These are phyloP conservation scores for Lepus europaeus DNA, from an alignment of 2,113 vertebrate species.

Conservation along the genomic window DNA sequence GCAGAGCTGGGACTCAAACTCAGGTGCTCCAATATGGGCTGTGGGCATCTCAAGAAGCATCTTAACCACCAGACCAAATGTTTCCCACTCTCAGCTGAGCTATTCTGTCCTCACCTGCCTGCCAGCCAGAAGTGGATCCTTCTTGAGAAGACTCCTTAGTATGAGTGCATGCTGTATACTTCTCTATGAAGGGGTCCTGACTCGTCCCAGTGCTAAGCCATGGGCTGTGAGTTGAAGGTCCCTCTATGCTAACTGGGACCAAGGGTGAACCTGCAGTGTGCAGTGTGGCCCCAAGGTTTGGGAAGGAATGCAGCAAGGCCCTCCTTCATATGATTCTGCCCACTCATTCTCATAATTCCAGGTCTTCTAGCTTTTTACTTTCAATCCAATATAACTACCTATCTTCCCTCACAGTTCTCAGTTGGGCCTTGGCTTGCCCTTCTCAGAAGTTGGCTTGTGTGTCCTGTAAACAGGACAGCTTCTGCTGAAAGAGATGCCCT, in stretches of 20 bases:
- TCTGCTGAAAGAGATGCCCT: conserved; percentile 4
- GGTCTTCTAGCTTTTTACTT: background rate
- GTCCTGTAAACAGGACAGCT: background rate
- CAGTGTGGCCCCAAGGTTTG: background rate
- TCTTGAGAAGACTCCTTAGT: background rate
- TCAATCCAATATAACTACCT: fast-evolving
- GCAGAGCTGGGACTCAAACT: too few species aligned
- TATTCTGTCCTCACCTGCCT: background rate
- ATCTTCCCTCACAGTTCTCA: background rate
- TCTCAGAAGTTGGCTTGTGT: background rate
- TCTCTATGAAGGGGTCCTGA: background rate
- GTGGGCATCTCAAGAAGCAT: too few species aligned
- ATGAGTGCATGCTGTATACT: too few species aligned
- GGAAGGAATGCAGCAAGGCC: background rate
- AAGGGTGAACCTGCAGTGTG: background rate
- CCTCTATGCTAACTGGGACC: background rate
- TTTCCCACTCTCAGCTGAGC: too few species aligned
- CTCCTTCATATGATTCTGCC: background rate
- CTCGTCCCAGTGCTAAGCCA: background rate
- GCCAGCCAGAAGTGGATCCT: background rate
- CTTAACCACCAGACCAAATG: too few species aligned
- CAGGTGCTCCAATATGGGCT: too few species aligned
- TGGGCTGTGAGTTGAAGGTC: background rate
- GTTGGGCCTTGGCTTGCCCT: background rate
- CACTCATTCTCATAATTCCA: background rate